Conservation (phyloP, 2,113 vertebrate species). For the Notarius quadriscutis region DNA sequence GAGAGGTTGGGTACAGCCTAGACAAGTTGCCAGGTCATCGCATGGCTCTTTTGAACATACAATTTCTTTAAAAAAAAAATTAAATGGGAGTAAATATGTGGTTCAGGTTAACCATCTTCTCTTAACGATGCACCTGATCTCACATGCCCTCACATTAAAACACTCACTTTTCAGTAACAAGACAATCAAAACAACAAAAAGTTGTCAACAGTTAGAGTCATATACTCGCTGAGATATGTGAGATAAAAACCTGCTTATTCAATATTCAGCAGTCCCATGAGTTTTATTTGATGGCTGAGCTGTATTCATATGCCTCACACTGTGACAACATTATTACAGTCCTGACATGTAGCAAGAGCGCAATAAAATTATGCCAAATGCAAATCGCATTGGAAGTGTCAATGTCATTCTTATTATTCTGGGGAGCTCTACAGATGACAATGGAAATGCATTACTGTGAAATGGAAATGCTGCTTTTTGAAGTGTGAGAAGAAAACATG, state of each 20-base stretch:
- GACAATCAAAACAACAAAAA: not conserved
- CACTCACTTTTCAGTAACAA: not conserved
- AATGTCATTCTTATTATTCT: conserved; percentile 46
- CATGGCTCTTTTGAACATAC: too few species aligned
- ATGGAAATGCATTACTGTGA: conserved; percentile 63
- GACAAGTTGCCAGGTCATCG: too few species aligned
- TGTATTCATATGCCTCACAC: conserved; percentile 49
- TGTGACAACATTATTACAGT: conserved; percentile 53
- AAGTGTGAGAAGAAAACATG: not conserved
- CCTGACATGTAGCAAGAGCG: not conserved
- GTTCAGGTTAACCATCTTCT: not conserved
- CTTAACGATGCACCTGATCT: not conserved
- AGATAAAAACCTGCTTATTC: conserved; percentile 22
- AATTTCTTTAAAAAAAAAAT: too few species aligned
- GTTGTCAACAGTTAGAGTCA: not conserved
- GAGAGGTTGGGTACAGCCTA: too few species aligned
- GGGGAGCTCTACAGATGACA: conserved; percentile 49
- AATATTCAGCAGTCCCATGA: conserved; percentile 43
- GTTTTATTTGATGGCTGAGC: conserved; percentile 56
- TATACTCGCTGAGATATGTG: not conserved
- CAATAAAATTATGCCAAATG: conserved; percentile 53
- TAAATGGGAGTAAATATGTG: not conserved
- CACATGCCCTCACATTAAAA: not conserved
- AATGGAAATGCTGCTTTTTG: conserved; percentile 61
- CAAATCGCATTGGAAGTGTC: conserved; percentile 57